phyloP scores from a whole-genome alignment of 2,888 invertebrate genomes.

The Ernsta delagoae region DNA sequence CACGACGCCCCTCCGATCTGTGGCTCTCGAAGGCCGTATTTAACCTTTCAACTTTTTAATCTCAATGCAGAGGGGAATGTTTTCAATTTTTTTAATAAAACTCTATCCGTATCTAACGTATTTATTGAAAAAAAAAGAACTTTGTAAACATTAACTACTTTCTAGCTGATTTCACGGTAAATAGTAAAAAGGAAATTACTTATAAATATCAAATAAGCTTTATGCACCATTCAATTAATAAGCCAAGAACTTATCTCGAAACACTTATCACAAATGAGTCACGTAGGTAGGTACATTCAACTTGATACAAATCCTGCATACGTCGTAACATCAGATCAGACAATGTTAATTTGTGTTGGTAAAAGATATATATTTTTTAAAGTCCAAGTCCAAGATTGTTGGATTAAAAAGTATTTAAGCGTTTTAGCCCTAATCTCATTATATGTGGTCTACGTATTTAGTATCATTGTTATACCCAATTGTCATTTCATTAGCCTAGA shows the following conservation, averaged over 20 bases:
- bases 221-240: slow-evolving; percentile 42
- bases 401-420: neutral
- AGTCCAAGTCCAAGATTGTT: too few relatives aligned
- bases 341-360: neutral
- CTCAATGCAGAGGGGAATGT: neutral
- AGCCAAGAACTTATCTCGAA: slow-evolving; percentile 49
- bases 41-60: neutral
- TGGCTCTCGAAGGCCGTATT: neutral
- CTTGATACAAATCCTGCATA: slow-evolving; percentile 43
- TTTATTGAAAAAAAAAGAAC: neutral
- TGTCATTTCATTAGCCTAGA: too few relatives aligned
- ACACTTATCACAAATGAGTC: slow-evolving; percentile 53
- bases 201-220: neutral
- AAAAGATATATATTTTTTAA: too few relatives aligned
- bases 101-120: neutral
- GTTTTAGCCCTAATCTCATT: neutral
- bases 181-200: neutral
- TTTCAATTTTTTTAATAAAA: neutral
- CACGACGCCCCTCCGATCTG: too few relatives aligned
- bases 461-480: too few relatives aligned
- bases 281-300: slow-evolving; percentile 43
- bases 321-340: slow-evolving; percentile 38
- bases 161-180: neutral
- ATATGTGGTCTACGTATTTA: too few relatives aligned
- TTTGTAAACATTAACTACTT: neutral